phyloP scores from a whole-genome alignment of 1,140 invertebrate genomes.

The Eurosta solidaginis region DNA sequence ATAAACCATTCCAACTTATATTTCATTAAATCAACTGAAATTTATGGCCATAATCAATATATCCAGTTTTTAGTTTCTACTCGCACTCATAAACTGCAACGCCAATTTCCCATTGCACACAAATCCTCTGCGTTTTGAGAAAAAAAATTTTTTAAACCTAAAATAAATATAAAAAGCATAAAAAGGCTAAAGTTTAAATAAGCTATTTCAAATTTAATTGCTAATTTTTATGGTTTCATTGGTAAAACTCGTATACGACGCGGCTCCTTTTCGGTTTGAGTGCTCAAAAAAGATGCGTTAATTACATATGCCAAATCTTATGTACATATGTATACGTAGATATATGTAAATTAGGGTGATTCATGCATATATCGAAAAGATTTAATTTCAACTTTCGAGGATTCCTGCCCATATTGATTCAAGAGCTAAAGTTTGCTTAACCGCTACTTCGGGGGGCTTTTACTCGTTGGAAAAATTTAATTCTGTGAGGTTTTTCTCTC shows the following conservation, averaged over 20 bases:
- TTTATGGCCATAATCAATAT: conserved; percentile 21
- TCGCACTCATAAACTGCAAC: background rate
- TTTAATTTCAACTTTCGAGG: too few relatives aligned
- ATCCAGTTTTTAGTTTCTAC: background rate
- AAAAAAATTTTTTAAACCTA: background rate
- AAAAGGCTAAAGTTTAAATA: background rate
- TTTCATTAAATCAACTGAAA: conserved; percentile 4
- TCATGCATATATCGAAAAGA: too few relatives aligned
- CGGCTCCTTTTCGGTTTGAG: conserved; percentile 11
- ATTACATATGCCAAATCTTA: background rate
- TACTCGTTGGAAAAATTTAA: too few relatives aligned
- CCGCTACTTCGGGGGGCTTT: too few relatives aligned
- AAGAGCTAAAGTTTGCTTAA: too few relatives aligned
- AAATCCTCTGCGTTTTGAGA: background rate
- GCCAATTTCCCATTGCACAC: background rate
- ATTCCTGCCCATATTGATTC: too few relatives aligned
- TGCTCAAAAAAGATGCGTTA: conserved; percentile 3
- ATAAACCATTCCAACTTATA: background rate
- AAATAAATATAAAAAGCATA: background rate
- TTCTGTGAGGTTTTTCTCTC: too few relatives aligned
- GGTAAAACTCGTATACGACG: background rate
- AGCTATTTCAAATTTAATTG: conserved; percentile 24
- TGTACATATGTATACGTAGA: background rate
- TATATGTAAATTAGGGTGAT: too few relatives aligned
- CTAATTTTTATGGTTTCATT: conserved; percentile 19